These are phyloP conservation scores for Vollenhovia emeryi DNA, from an alignment of 1,140 invertebrate species.

Conservation along the genomic window DNA sequence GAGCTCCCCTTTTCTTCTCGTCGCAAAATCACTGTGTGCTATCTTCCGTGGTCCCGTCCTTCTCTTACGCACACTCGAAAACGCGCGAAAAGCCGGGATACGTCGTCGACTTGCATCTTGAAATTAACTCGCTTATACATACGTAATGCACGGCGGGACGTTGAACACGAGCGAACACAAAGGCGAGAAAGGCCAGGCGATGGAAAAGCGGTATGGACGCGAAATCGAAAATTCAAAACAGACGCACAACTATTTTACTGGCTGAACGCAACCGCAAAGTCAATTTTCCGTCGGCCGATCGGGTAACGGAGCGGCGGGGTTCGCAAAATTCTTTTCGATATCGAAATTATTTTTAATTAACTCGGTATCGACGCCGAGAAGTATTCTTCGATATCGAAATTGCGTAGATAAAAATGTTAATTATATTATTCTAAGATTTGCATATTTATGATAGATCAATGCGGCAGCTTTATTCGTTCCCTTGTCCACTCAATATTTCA, in stretches of 20 bases:
- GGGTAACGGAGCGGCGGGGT: not conserved
- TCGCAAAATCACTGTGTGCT: slow-evolving; percentile 6
- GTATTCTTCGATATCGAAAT: slow-evolving; percentile 37
- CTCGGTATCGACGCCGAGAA: slow-evolving; percentile 4
- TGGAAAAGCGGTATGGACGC: not conserved
- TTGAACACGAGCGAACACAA: slow-evolving; percentile 34
- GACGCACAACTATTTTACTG: slow-evolving; percentile 32
- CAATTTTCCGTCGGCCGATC: slow-evolving; percentile 17
- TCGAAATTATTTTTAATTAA: slow-evolving; percentile 42
- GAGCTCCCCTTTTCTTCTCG: not conserved
- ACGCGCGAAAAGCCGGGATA: slow-evolving; percentile 24
- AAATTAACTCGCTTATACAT: slow-evolving; percentile 65
- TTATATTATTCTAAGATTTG: slow-evolving; percentile 41
- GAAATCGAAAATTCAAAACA: slow-evolving; percentile 59
- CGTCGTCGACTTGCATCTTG: slow-evolving; percentile 48
- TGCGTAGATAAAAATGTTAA: slow-evolving; percentile 43
- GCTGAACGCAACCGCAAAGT: slow-evolving; percentile 17
- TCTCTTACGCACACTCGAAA: not conserved
- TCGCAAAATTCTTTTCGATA: slow-evolving; percentile 28
- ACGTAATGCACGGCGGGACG: slow-evolving; percentile 30
- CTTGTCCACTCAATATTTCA: slow-evolving; percentile 24
- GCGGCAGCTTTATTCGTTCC: not conserved
- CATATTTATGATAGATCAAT: slow-evolving; percentile 19
- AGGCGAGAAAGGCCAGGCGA: not conserved
- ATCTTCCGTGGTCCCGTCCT: not conserved